phyloP scores from a whole-genome alignment of 2,797 vertebrate genomes.

The Alauda arvensis region DNA sequence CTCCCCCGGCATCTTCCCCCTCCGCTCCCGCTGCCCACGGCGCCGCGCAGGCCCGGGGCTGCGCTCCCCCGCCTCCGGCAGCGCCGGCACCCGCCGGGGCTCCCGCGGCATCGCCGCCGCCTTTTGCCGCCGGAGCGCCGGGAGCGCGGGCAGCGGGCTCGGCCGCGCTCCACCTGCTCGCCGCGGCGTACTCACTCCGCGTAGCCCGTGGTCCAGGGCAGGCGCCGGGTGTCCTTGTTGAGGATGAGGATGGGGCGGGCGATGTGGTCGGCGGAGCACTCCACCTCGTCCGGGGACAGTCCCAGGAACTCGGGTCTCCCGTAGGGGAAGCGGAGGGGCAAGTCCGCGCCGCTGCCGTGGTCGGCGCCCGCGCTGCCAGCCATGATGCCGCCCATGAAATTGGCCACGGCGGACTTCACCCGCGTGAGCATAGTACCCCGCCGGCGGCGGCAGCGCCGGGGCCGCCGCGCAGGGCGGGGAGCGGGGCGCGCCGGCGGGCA shows the following conservation, averaged over 20 bases:
- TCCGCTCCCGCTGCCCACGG: background rate
- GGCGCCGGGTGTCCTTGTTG: constrained; percentile 83
- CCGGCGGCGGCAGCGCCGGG: background rate
- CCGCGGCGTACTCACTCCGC: constrained; percentile 87
- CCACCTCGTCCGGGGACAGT: constrained; percentile 88
- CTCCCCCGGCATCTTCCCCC: background rate
- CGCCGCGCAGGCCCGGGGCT: constrained; percentile 6
- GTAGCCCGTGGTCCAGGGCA: constrained; percentile 94
- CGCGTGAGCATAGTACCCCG: constrained; percentile 87
- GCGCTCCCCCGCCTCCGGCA: background rate
- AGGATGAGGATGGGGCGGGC: constrained; percentile 90
- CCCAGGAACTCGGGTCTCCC: constrained; percentile 90
- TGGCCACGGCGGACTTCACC: constrained; percentile 91
- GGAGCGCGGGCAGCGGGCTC: background rate
- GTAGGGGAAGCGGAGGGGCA: constrained; percentile 87
- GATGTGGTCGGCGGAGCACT: constrained; percentile 92
- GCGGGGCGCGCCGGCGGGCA: background rate
- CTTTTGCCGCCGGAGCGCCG: background rate
- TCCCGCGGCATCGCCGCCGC: background rate
- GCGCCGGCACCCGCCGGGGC: background rate
- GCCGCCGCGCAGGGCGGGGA: constrained; percentile 30
- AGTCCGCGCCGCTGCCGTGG: constrained; percentile 77
- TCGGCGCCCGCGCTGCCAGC: constrained; percentile 80
- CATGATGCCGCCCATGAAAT: constrained; percentile 92
- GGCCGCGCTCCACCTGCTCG: constrained; percentile 16